These are phyloP conservation scores for Dioctria linearis DNA, from an alignment of 2,888 invertebrate genomes.

Conservation along the genomic window DNA sequence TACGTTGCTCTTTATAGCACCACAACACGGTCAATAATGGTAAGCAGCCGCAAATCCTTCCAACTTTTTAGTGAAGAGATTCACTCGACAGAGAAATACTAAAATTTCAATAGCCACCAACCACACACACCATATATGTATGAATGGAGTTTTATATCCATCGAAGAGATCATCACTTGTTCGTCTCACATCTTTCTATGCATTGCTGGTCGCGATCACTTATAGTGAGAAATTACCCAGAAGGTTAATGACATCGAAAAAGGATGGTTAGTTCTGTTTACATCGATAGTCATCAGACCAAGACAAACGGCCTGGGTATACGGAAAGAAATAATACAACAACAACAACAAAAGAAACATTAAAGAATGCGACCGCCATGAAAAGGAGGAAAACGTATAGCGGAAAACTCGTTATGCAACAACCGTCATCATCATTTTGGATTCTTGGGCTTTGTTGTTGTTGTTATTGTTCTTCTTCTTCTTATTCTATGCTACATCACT, in stretches of 20 bases:
- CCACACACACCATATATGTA: not conserved
- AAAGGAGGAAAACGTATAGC: constrained; percentile 50
- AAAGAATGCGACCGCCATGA: constrained; percentile 17
- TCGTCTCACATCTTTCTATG: constrained; percentile 18
- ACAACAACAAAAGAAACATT: constrained; percentile 15
- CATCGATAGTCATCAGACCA: constrained; percentile 48
- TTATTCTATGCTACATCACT: constrained; percentile 38
- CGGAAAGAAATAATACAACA: not conserved
- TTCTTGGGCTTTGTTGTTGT: too few species aligned
- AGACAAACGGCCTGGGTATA: not conserved
- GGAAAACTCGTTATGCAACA: constrained; percentile 56
- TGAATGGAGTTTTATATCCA: not conserved
- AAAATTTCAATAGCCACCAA: constrained; percentile 46
- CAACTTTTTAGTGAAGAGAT: not conserved
- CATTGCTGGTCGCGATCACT: constrained; percentile 21
- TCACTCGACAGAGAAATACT: constrained; percentile 8
- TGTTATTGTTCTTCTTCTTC: too few species aligned
- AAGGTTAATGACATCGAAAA: constrained; percentile 54
- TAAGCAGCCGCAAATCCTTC: constrained; percentile 36
- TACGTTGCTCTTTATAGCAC: not conserved
- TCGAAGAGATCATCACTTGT: constrained; percentile 24
- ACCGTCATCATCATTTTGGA: constrained; percentile 10
- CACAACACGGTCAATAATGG: not conserved
- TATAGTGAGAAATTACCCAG: constrained; percentile 8
- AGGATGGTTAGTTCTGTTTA: constrained; percentile 52